A percentile compares a stretch with the other conserved stretches of the same genome.
phyloP scores from a whole-genome alignment of 2,888 invertebrate genomes.

The Yponomeuta evonymella region DNA sequence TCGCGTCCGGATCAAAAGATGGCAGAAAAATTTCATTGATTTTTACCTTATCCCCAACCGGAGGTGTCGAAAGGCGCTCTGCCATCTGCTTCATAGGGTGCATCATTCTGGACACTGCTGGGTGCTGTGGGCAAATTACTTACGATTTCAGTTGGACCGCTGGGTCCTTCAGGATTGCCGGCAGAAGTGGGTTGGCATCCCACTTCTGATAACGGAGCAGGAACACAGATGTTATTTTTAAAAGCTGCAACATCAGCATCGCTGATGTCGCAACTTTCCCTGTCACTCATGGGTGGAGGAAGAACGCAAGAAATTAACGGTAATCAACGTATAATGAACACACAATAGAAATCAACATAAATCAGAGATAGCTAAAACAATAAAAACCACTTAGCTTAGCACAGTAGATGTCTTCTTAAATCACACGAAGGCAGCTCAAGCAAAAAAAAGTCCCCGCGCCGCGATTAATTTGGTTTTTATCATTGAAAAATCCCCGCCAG shows the following conservation, averaged over 20 bases:
- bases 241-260: slow-evolving; percentile 6
- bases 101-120: slow-evolving; percentile 25
- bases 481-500: too few species aligned
- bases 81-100: slow-evolving; percentile 29
- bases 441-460: too few species aligned
- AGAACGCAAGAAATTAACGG: neutral
- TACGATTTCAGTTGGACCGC: slow-evolving; percentile 16
- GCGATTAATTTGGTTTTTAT: too few species aligned
- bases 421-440: too few species aligned
- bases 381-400: too few species aligned
- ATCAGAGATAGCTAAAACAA: too few species aligned
- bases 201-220: slow-evolving; percentile 19
- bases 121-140: slow-evolving; percentile 21
- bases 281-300: too few species aligned
- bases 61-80: slow-evolving; percentile 22
- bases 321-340: too few species aligned
- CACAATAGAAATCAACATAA: too few species aligned
- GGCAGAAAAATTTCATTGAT: slow-evolving; percentile 30
- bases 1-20: slow-evolving; percentile 29
- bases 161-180: slow-evolving; percentile 13
- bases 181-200: slow-evolving; percentile 20
- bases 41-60: slow-evolving; percentile 22
- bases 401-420: too few species aligned
- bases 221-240: neutral
- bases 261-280: too few species aligned